phyloP scores from a whole-genome alignment of 53 echinoderm and acorn worm genomes.

The Patiria pectinifera region DNA sequence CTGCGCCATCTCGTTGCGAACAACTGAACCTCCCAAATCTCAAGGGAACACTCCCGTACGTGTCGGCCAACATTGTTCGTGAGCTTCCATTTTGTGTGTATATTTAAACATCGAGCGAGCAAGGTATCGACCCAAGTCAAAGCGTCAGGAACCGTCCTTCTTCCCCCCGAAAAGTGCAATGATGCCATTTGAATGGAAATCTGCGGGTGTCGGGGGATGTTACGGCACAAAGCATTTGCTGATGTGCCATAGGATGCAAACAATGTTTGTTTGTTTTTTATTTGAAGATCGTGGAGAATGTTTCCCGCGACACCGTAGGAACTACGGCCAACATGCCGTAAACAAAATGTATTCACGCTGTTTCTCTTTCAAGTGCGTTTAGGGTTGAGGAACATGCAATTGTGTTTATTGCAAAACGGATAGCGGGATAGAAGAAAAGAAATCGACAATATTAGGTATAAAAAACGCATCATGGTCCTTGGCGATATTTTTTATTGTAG shows the following conservation, averaged over 20 bases:
- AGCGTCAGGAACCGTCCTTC: not conserved
- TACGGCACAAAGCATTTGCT: not conserved
- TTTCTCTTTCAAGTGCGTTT: no score
- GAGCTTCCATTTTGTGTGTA: not conserved
- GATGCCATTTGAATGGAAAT: not conserved
- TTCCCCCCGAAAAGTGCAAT: not conserved
- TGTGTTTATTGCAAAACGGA: no score
- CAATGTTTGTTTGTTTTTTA: not conserved
- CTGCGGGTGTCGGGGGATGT: not conserved
- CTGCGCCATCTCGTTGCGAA: not conserved
- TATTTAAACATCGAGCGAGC: not conserved
- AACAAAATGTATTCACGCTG: no score
- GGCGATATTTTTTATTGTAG: no score
- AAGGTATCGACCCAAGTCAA: not conserved
- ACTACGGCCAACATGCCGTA: not conserved
- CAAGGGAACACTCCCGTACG: not conserved
- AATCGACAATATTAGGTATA: no score
- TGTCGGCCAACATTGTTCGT: not conserved
- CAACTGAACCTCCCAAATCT: not conserved
- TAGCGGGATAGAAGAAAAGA: no score
- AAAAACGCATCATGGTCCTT: no score
- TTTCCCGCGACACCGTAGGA: not conserved
- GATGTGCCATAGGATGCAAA: not conserved
- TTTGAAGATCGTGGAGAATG: not conserved
- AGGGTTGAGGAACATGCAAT: no score